phyloP scores from a whole-genome alignment of 2,888 invertebrate species.

The Drosophila subsilvestris region DNA sequence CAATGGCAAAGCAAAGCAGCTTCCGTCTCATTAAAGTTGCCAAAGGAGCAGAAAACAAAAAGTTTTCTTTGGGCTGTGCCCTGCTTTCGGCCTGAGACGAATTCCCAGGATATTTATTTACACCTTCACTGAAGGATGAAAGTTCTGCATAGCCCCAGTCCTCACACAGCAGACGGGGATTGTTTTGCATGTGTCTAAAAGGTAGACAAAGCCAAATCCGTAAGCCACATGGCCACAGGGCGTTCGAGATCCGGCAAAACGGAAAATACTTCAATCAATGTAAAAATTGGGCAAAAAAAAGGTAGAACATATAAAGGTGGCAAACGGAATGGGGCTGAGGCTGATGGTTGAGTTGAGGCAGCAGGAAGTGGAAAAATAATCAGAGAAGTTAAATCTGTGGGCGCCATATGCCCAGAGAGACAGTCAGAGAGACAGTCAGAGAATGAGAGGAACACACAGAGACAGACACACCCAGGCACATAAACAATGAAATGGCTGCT shows the following conservation, averaged over 20 bases:
- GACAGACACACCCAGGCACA: constrained; percentile 51
- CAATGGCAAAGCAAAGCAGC: constrained; percentile 57
- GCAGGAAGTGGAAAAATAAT: constrained; percentile 70
- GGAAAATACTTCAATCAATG: constrained; percentile 78
- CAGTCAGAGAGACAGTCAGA: constrained; percentile 18
- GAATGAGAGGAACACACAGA: constrained; percentile 10
- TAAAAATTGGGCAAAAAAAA: constrained; percentile 59
- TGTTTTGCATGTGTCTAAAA: constrained; percentile 73
- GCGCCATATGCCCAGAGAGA: constrained; percentile 51
- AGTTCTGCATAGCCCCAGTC: constrained; percentile 1
- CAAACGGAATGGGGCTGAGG: not conserved
- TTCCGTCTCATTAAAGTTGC: constrained; percentile 78
- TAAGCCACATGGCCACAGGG: constrained; percentile 72
- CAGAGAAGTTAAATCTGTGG: constrained; percentile 74
- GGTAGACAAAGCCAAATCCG: constrained; percentile 63
- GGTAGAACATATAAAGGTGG: constrained; percentile 33
- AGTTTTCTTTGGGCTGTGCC: constrained; percentile 30
- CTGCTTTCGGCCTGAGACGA: constrained; percentile 45
- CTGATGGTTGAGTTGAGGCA: constrained; percentile 23
- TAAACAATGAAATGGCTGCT: constrained; percentile 67
- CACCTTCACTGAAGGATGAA: constrained; percentile 62
- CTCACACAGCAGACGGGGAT: constrained; percentile 22
- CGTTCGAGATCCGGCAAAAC: constrained; percentile 70
- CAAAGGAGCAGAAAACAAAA: constrained; percentile 37
- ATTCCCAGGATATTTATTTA: constrained; percentile 77